Base-by-base conservation (phyloP, 1,140 invertebrate genomes). In the Bombus ignitus region DNA sequence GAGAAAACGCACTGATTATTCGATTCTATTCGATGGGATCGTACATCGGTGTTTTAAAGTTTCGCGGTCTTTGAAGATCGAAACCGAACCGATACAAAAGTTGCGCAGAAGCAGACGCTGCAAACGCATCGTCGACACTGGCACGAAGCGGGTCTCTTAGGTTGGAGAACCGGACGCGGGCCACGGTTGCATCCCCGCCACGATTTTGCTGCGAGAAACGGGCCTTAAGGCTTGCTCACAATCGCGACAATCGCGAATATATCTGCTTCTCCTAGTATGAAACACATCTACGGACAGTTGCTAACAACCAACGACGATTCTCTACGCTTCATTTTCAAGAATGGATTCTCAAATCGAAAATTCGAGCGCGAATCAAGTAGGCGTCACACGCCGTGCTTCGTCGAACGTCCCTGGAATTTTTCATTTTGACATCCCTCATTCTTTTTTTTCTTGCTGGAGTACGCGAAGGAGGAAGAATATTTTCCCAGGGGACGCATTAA, bases 111-210 rank as follows among this genome's bases (percentile, higher is more conserved):
- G 73, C 81, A 73, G 75, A 74, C 86, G 86, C 57, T 62, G 86
- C 76, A 87, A 72, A 42, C 68, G 86, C 82, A 74, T 84, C 75
- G 57, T 28, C 75, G 70, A 53, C 70, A 87, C 86, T 87, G 81
- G 39, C 59, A 25, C 74, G 68, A 62, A 87, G 32, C 75, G 44
- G n/a, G 8, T 68, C 65, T 73, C 75, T 59, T 83, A 35, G 62
- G 44, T 70, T 59, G 65, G 59, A 83, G 86, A 87, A 87, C 86
- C 86, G 81, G 81, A 78, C 81, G 80, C 74, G 78, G 42, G 32
- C 81, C 42, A 70, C 32, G 5, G 83, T 13, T 35, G 66, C 81
- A 84, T 84, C 86, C 86, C 86, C 86, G 82, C 86, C 86, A 84
- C 82, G 82, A 44, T 84, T 87, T 79, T 22, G 68, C 70, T 5